These are phyloP conservation scores for Pristis pectinata DNA, from an alignment of 2,797 vertebrate species.

Conservation along the genomic window DNA sequence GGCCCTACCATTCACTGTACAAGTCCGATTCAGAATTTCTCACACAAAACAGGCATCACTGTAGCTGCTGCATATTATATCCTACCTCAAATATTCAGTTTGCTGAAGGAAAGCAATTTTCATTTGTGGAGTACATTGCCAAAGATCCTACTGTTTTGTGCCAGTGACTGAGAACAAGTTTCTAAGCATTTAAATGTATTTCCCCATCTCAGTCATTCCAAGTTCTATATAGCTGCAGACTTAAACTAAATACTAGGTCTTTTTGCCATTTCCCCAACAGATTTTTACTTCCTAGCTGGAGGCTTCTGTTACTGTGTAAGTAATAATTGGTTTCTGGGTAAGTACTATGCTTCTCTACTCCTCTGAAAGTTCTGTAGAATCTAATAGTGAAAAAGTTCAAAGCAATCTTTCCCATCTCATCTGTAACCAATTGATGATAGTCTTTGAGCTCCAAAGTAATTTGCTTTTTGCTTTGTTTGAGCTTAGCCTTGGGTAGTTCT, in stretches of 20 bases:
- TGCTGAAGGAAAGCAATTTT: too few relatives aligned
- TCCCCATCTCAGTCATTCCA: neutral
- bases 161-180: too few relatives aligned
- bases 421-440: neutral
- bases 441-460: neutral
- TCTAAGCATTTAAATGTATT: neutral
- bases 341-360: neutral
- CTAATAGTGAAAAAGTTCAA: neutral
- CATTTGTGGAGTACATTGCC: too few relatives aligned
- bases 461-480: neutral
- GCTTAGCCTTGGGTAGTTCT: neutral
- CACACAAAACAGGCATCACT: too few relatives aligned
- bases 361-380: neutral
- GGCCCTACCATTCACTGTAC: too few relatives aligned
- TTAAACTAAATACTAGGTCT: neutral
- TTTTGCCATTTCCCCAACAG: neutral
- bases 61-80: too few relatives aligned
- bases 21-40: too few relatives aligned
- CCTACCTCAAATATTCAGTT: too few relatives aligned
- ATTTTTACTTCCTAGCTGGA: neutral
- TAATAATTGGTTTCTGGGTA: neutral
- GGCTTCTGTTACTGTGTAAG: neutral
- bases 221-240: neutral
- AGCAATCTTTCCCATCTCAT: neutral
- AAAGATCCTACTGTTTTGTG: too few relatives aligned